These are phyloP conservation scores for Epinephelus awoara DNA, from an alignment of 2,797 vertebrate genomes.

Conservation along the genomic window DNA sequence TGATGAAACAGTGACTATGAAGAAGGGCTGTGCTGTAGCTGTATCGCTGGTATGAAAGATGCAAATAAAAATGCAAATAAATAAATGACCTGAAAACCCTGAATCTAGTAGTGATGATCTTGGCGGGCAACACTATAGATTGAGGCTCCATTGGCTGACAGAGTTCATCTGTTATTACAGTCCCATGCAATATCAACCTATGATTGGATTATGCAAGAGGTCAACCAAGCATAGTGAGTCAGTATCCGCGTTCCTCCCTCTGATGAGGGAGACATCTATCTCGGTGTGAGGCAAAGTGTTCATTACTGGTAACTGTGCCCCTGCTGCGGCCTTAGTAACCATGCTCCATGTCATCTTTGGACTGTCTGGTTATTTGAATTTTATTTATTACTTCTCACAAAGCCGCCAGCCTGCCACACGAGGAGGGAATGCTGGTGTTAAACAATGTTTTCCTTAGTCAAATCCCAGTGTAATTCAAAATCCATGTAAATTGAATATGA, in stretches of 20 bases:
- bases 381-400: conserved; percentile 19
- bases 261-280: conserved; percentile 23
- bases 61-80: neutral
- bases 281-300: conserved; percentile 33
- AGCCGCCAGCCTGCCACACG: conserved; percentile 2
- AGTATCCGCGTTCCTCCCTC: conserved; percentile 25
- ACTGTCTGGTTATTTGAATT: conserved; percentile 50
- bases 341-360: conserved; percentile 3
- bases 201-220: conserved; percentile 64
- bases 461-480: conserved; percentile 6
- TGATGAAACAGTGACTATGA: neutral
- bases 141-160: conserved; percentile 19
- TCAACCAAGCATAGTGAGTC: conserved; percentile 45
- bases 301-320: conserved; percentile 49
- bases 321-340: conserved; percentile 33
- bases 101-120: conserved; percentile 1
- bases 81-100: conserved; percentile 13
- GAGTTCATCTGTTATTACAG: conserved; percentile 29
- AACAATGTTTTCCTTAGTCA: neutral
- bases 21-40: neutral
- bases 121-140: neutral
- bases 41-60: neutral
- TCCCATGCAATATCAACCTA: conserved; percentile 33
- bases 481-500: neutral
- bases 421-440: neutral